phyloP scores from a whole-genome alignment of 2,888 invertebrate genomes.

The Epinotia bilunana region DNA sequence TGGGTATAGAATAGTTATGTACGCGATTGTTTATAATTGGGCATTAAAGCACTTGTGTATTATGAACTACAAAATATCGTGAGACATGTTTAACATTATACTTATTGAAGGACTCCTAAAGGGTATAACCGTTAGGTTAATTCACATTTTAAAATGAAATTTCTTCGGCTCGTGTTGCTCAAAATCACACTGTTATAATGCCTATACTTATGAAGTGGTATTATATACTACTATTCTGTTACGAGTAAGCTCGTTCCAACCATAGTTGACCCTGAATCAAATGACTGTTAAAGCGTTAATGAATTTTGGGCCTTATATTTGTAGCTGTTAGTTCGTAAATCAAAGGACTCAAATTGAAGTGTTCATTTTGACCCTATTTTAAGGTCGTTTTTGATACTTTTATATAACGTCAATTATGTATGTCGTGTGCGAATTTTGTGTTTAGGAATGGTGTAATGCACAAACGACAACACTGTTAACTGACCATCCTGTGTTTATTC shows the following conservation, averaged over 20 bases:
- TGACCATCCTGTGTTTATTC: no score
- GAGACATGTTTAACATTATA: no score
- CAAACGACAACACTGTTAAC: no score
- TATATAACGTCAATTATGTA: slow-evolving; percentile 30
- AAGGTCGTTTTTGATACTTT: slow-evolving; percentile 30
- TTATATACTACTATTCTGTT: neutral
- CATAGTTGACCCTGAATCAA: neutral
- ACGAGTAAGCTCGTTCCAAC: neutral
- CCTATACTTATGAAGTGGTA: neutral
- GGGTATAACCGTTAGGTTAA: neutral
- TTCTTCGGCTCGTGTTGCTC: no score
- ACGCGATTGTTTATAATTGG: no score
- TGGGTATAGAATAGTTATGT: neutral
- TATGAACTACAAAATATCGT: neutral
- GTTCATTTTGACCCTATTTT: slow-evolving; percentile 28
- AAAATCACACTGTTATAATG: neutral
- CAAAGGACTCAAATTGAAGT: slow-evolving; percentile 32
- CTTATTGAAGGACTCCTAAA: no score
- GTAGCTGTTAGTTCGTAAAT: slow-evolving; percentile 19
- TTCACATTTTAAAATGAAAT: neutral
- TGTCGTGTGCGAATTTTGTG: slow-evolving; percentile 15
- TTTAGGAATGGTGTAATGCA: neutral
- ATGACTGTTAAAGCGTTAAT: neutral
- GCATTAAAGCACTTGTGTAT: neutral
- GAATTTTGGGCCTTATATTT: slow-evolving; percentile 27